Conservation (phyloP, 2,113 vertebrate species). For the Chlorodrepanis virens region DNA sequence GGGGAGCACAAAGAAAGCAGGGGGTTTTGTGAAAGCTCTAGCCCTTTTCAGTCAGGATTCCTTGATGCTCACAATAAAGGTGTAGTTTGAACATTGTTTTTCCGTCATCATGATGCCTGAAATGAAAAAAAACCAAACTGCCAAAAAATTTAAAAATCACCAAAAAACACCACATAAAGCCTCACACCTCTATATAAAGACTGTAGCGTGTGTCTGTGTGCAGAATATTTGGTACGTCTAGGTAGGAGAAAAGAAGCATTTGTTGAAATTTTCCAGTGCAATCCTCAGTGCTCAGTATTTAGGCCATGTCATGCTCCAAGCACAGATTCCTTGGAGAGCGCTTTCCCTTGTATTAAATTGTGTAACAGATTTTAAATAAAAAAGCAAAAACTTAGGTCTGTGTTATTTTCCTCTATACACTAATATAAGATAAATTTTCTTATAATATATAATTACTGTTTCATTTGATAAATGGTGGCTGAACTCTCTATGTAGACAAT, state of each 20-base stretch:
- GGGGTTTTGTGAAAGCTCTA: not conserved
- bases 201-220: accelerated
- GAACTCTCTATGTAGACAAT: not conserved
- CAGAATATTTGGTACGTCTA: not conserved
- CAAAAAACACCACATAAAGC: not conserved
- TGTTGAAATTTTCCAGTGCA: not conserved
- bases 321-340: not conserved
- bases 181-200: not conserved
- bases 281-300: not conserved
- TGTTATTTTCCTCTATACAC: not conserved
- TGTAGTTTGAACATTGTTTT: not conserved
- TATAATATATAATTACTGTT: not conserved
- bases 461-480: not conserved
- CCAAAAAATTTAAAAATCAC: not conserved
- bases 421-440: not conserved
- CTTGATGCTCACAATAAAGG: not conserved
- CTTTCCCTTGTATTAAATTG: not conserved
- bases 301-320: not conserved
- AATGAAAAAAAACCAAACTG: not conserved
- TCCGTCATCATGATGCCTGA: not conserved
- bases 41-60: not conserved
- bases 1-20: not conserved
- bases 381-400: not conserved
- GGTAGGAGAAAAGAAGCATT: not conserved
- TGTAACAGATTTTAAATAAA: not conserved